Conservation (phyloP, 35 echinoderm and acorn worm genomes). For the Lytechinus pictus region DNA sequence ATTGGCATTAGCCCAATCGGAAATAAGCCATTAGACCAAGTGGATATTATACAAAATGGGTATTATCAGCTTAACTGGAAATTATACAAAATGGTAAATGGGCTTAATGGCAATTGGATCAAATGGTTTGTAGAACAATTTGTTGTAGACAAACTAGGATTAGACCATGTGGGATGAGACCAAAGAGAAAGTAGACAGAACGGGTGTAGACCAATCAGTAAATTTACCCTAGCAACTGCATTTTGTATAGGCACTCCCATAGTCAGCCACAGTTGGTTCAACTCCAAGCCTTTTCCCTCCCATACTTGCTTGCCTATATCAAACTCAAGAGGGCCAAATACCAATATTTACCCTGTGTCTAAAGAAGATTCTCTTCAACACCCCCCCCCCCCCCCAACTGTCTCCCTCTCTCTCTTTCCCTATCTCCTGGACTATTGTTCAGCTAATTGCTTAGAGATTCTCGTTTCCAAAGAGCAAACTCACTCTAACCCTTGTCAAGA, state of each 20-base stretch:
- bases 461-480: background rate
- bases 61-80: no score
- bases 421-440: background rate
- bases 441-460: background rate
- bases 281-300: background rate
- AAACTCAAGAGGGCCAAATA: background rate
- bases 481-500: background rate
- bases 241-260: background rate
- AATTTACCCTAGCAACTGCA: background rate
- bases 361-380: background rate
- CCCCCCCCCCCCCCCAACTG: background rate
- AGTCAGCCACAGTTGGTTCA: background rate
- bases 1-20: no score
- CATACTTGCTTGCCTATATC: background rate
- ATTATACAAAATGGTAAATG: no score
- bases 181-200: no score
- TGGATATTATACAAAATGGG: no score
- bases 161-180: no score
- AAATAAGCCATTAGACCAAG: no score
- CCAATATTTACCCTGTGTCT: background rate
- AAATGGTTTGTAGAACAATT: no score
- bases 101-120: no score
- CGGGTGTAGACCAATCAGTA: no score
- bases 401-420: background rate
- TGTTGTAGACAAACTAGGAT: no score